Evolutionary conservation across 2,888 invertebrate genomes (phyloP).

Genomic region (Eurois occulta): DNA sequence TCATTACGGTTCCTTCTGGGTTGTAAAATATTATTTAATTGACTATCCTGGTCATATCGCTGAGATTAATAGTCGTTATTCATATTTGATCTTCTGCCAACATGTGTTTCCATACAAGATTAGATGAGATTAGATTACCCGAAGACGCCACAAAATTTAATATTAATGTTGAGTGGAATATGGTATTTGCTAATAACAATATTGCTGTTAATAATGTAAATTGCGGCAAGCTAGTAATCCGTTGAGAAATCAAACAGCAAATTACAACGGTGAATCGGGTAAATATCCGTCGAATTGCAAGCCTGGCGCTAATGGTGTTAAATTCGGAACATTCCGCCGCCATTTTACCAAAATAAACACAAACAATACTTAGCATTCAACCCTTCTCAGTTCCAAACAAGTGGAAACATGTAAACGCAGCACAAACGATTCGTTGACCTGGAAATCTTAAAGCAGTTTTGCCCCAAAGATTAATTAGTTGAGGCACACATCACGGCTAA

Average conservation of each 20-base stretch:
- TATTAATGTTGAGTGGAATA: slow-evolving; percentile 54
- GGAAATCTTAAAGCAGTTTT: slow-evolving; percentile 82
- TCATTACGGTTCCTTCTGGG: slow-evolving; percentile 55
- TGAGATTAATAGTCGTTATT: slow-evolving; percentile 61
- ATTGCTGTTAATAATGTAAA: slow-evolving; percentile 45
- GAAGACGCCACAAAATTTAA: slow-evolving; percentile 49
- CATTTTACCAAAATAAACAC: slow-evolving; percentile 65
- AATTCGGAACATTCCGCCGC: slow-evolving; percentile 28
- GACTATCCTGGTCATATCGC: slow-evolving; percentile 66
- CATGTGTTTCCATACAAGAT: slow-evolving; percentile 60
- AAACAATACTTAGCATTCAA: slow-evolving; percentile 49
- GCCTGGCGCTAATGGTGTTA: slow-evolving; percentile 16
- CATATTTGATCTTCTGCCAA: slow-evolving; percentile 68
- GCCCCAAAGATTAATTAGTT: slow-evolving; percentile 86
- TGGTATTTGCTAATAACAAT: slow-evolving; percentile 28
- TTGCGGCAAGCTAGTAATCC: slow-evolving; percentile 17
- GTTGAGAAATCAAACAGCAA: slow-evolving; percentile 21
- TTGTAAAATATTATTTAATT: slow-evolving; percentile 63
- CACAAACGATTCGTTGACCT: slow-evolving; percentile 80
- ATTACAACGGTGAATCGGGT: slow-evolving; percentile 26
- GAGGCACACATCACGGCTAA: slow-evolving; percentile 83
- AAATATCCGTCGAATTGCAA: slow-evolving; percentile 35
- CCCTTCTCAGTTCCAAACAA: slow-evolving; percentile 69
- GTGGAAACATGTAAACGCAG: slow-evolving; percentile 76
- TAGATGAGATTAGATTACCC: slow-evolving; percentile 62